phyloP scores from a whole-genome alignment of 1,140 invertebrate species.

The Camponotus vicinus region DNA sequence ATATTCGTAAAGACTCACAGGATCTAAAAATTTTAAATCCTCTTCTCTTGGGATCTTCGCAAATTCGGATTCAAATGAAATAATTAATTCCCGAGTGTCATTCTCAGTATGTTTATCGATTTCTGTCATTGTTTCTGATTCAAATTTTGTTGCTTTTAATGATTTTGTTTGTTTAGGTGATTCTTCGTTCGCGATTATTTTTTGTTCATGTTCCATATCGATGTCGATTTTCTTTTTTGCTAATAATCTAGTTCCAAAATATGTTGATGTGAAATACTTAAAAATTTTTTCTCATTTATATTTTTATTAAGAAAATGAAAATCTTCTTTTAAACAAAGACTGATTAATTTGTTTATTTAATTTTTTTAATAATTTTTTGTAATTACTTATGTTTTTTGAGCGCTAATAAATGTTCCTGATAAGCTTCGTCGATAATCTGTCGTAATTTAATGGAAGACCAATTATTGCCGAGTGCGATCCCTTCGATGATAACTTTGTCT shows the following conservation, averaged over 20 bases:
- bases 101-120: neutral
- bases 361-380: neutral
- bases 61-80: constrained; percentile 3
- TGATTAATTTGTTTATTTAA: neutral
- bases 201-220: neutral
- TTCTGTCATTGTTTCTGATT: neutral
- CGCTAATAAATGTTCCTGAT: constrained; percentile 54
- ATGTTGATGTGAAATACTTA: neutral
- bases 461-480: constrained; percentile 64
- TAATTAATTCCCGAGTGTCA: neutral
- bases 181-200: neutral
- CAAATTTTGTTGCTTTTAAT: neutral
- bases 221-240: neutral
- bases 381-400: constrained; percentile 21
- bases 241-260: neutral
- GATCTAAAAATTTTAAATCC: constrained; percentile 68
- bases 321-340: neutral
- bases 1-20: constrained; percentile 73
- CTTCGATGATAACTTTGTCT: constrained; percentile 73
- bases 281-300: neutral
- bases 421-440: constrained; percentile 72
- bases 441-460: constrained; percentile 59
- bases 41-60: constrained; percentile 67
- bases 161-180: neutral
- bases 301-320: neutral